Evolutionary conservation across 2,888 invertebrate genomes (phyloP), one percentile per base, ranked within the genome.

Genomic region (Heliconius charithonia): DNA sequence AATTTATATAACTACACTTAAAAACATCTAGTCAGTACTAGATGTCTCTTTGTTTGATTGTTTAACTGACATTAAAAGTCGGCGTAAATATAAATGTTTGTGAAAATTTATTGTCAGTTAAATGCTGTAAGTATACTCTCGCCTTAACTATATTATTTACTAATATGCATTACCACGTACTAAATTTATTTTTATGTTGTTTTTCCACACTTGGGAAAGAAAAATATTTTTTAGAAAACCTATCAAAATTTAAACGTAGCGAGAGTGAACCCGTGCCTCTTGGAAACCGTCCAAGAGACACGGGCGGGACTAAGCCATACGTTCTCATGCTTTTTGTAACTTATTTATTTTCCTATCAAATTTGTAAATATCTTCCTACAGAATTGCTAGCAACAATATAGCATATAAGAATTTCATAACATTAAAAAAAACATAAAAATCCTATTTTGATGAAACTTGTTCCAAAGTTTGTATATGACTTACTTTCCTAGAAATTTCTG

Each of bases 51-150:
- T 29, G 29, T 29, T 29, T 29, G 29, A 37, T 22, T 12, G 67
- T 67, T 37, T 37, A 67, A 37, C 22, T 67, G 67, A 37, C n/a
- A 37, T n/a, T 67, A 37, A 67, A 37, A 67, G 67, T n/a, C 37
- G 37, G 12, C 10, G 37, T 67, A 22, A 22, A 67, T 67, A 12
- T 67, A 37, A 56, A 16, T 70, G 25, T 22, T 29, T 51, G 56
- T 12, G 22, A 22, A 29, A 56, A 29, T 29, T 29, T 51, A 29
- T 19, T n/a, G 19, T 56, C 19, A 56, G 56, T 13, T 71, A 51
- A 71, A 56, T n/a, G 56, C 45, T 27, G 25, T 27, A 29, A 71
- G 10, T 29, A 45, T 45, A 56, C 19, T 56, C 19, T 56, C 22
- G 56, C 22, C 56, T 19, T 56, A 37, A 37, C 37, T 37, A 37